phyloP scores from a whole-genome alignment of 2,113 vertebrate species.

The Condylura cristata region DNA sequence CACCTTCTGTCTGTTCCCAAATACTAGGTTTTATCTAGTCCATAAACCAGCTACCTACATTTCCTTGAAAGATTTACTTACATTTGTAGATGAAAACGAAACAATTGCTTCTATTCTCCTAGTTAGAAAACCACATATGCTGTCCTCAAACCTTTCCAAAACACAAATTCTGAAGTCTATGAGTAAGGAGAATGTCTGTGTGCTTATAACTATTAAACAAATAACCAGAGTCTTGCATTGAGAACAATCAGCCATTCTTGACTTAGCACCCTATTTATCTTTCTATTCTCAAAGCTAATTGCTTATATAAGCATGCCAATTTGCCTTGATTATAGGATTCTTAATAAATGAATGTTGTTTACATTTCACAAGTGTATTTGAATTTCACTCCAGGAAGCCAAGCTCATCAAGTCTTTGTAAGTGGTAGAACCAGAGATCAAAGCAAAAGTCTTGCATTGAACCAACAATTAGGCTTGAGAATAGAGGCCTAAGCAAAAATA shows the following conservation, averaged over 20 bases:
- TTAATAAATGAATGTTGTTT: conserved; percentile 80
- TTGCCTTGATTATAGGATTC: conserved; percentile 80
- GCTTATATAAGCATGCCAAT: conserved; percentile 78
- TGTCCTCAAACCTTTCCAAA: conserved; percentile 52
- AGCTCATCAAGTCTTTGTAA: conserved; percentile 77
- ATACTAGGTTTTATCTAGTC: conserved; percentile 10
- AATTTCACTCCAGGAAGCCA: conserved; percentile 79
- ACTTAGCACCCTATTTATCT: conserved; percentile 73
- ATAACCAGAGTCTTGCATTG: conserved; percentile 40
- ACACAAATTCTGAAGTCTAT: conserved; percentile 57
- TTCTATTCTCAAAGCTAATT: conserved; percentile 78
- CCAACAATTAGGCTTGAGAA: conserved; percentile 72
- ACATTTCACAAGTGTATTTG: conserved; percentile 78
- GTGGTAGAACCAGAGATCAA: conserved; percentile 78
- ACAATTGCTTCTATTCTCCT: conserved; percentile 42
- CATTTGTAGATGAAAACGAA: conserved; percentile 61
- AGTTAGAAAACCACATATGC: conserved; percentile 31
- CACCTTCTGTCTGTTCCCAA: conserved; percentile 9
- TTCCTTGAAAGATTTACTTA: conserved; percentile 43
- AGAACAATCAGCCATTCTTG: conserved; percentile 74
- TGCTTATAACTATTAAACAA: conserved; percentile 63
- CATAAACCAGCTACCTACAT: conserved; percentile 44
- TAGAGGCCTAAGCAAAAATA: conserved; percentile 45
- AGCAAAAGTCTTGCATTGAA: conserved; percentile 68
- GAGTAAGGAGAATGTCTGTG: conserved; percentile 55